Base-by-base conservation (phyloP, 1,140 invertebrate genomes). In the Pseudobourletiella spinata region DNA sequence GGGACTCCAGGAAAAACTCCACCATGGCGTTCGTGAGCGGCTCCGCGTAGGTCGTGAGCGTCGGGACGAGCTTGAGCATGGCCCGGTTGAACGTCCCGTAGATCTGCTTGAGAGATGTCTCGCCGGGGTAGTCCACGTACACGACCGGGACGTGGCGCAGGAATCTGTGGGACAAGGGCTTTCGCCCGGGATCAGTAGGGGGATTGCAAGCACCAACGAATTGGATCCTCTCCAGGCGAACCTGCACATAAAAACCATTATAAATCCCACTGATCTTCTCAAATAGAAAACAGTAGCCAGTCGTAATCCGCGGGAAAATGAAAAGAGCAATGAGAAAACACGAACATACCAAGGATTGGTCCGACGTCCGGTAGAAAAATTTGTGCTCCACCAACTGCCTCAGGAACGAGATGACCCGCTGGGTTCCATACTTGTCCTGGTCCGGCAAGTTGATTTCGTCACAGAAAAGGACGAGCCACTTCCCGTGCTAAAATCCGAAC, bases 141-240 rank as follows among this genome's bases (percentile, higher is more conserved):
- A 99, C 94, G 30, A 99, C 91, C 3, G 97, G 96, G 14, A 99
- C 95, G 73, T 99, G 95, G 22, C 88, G 81, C 68, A 99, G 73
- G 74, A 92, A 88, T 35, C 95, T 82, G 77, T 98, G 92, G 48
- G 93, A 95, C 0, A 99, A 80, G 16, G 96, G 95, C 76, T 99
- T 98, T 65, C 97, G 83, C 2, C 97, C 97, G 0, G 96, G 96
- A 83, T 99, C 97, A 24, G 97, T 99, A 0, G 96, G 96, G 35
- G 97, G 97, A 82, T 99, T 99, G 79, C 97, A 99, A 57, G 97
- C 97, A 22, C 96, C 97, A 28, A 99, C 96, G 78, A 99, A 99
- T 76, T 99, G 97, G 68, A 99, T 98, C 52, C 96, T 82, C 75
- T 99, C 96, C 69, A 99, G 78, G 15, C 64, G 59, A 22, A 65